Evolutionary conservation across 2,113 vertebrate genomes (phyloP).

Genomic region (Hippocampus zosterae): DNA sequence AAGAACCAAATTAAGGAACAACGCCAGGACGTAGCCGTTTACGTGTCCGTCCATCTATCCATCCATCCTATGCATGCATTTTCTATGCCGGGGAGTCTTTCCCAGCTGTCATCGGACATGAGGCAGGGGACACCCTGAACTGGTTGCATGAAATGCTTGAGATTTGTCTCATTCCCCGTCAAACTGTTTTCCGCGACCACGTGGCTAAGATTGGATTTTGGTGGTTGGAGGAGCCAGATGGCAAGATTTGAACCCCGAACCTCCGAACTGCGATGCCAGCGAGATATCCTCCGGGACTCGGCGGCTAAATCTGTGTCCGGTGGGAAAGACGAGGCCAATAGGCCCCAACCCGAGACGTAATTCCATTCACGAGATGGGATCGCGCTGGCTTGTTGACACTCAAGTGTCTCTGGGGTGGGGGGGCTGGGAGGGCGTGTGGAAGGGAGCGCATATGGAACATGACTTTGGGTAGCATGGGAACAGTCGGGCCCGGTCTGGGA

Average conservation of each 20-base stretch:
- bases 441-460: constrained; percentile 3
- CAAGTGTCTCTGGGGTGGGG: constrained; percentile 19
- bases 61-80: no score
- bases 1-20: background rate
- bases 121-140: no score
- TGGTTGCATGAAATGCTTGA: background rate
- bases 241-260: background rate
- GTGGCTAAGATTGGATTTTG: background rate
- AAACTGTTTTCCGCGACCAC: constrained; percentile 33
- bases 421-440: background rate
- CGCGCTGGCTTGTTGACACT: constrained; percentile 16
- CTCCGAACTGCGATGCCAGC: background rate
- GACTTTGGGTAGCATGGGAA: constrained; percentile 45
- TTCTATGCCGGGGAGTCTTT: background rate
- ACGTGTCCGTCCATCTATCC: background rate
- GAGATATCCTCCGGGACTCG: background rate
- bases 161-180: constrained; percentile 1
- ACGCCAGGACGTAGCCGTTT: background rate
- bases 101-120: no score
- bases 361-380: background rate
- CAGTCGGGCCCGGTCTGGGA: constrained; percentile 59
- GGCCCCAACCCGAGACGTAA: background rate
- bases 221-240: background rate
- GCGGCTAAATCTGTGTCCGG: background rate
- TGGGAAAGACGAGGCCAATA: background rate